Evolutionary conservation across 2,888 invertebrate genomes (phyloP).

Genomic region (Ctenicera cuprea): DNA sequence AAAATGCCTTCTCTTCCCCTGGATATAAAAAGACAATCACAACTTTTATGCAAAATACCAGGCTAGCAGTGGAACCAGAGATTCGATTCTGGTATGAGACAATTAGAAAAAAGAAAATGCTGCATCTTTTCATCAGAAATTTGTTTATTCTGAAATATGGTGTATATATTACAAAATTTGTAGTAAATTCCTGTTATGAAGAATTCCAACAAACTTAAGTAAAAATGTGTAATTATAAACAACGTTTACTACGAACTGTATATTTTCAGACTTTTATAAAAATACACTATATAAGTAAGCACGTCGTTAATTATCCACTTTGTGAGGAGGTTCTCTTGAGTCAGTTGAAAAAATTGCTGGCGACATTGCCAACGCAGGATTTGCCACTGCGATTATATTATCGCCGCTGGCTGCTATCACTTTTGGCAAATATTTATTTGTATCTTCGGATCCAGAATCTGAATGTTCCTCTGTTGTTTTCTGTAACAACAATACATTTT

Average conservation of each 20-base stretch:
- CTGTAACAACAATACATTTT: slow-evolving; percentile 54
- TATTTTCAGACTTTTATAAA: slow-evolving; percentile 13
- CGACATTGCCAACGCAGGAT: slow-evolving; percentile 86
- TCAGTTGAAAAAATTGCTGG: slow-evolving; percentile 67
- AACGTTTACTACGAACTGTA: neutral
- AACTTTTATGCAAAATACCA: too few relatives aligned
- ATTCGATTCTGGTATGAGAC: too few relatives aligned
- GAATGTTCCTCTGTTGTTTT: slow-evolving; percentile 63
- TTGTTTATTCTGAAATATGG: too few relatives aligned
- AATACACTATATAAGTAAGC: neutral
- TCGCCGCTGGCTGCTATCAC: slow-evolving; percentile 90
- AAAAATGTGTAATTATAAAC: too few relatives aligned
- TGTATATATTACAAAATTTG: too few relatives aligned
- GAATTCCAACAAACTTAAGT: too few relatives aligned
- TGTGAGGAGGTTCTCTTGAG: slow-evolving; percentile 34
- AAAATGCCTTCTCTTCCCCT: too few relatives aligned
- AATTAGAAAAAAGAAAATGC: too few relatives aligned
- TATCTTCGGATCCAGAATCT: slow-evolving; percentile 67
- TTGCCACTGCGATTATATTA: slow-evolving; percentile 92
- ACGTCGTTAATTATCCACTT: slow-evolving; percentile 26
- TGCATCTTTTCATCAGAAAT: too few relatives aligned
- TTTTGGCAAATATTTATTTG: slow-evolving; percentile 67
- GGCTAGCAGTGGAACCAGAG: too few relatives aligned
- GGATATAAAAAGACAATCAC: too few relatives aligned
- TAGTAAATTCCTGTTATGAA: too few relatives aligned